phyloP scores from a whole-genome alignment of 2,113 vertebrate genomes.

The Prionailurus viverrinus region DNA sequence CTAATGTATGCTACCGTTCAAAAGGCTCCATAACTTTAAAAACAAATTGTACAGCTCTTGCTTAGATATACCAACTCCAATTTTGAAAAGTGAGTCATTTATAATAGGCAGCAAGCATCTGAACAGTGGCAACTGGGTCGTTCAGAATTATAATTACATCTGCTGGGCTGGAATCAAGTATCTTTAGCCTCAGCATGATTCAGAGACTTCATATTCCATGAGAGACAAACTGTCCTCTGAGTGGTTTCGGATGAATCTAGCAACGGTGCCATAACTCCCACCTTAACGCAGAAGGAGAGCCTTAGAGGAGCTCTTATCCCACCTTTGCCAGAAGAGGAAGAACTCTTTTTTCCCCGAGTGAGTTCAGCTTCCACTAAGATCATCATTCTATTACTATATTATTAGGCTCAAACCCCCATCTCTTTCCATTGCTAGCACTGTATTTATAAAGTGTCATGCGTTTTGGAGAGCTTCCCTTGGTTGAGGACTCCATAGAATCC shows the following conservation, averaged over 20 bases:
- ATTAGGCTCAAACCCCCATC: neutral
- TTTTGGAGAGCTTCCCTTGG: neutral
- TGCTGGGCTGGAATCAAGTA: neutral
- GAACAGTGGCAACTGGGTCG: neutral
- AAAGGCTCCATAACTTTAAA: neutral
- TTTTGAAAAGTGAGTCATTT: constrained; percentile 21
- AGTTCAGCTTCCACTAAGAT: neutral
- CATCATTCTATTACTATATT: neutral
- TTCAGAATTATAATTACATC: neutral
- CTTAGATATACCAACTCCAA: neutral
- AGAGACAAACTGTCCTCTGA: neutral
- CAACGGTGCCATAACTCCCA: neutral
- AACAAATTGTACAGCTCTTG: neutral
- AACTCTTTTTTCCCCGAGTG: neutral
- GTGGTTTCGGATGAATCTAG: neutral
- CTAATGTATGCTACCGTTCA: neutral
- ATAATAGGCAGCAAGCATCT: neutral
- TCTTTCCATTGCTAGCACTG: neutral
- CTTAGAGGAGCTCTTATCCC: neutral
- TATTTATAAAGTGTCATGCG: neutral
- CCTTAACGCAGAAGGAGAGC: neutral
- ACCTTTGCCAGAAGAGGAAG: neutral
- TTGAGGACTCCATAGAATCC: neutral
- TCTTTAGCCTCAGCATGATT: neutral
- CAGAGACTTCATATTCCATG: neutral